Conservation (phyloP, 1,140 invertebrate species). For the Anthonomus grandis region DNA sequence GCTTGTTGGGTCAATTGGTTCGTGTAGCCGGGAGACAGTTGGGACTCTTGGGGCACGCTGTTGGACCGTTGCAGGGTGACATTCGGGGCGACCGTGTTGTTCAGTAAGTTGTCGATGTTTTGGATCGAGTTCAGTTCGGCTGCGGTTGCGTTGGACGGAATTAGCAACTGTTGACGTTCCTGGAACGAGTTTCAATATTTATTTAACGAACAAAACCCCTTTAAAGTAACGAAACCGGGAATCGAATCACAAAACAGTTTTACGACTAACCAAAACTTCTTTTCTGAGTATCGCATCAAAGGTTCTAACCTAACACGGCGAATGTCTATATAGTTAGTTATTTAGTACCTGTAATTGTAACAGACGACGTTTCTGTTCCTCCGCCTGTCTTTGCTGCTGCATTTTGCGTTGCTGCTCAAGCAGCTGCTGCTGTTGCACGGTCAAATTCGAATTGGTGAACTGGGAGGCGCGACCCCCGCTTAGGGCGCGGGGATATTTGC, state of each 20-base stretch:
- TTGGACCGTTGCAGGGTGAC: slow-evolving; percentile 66
- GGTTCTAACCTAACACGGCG: too few species aligned
- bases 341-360: slow-evolving; percentile 58
- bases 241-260: neutral
- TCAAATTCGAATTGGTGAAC: neutral
- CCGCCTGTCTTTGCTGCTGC: slow-evolving; percentile 44
- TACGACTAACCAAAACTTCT: neutral
- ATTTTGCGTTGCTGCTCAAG: slow-evolving; percentile 33
- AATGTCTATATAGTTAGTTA: too few species aligned
- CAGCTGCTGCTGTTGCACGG: slow-evolving; percentile 40
- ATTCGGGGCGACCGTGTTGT: slow-evolving; percentile 78
- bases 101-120: slow-evolving; percentile 74
- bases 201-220: too few species aligned
- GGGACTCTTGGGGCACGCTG: slow-evolving; percentile 68
- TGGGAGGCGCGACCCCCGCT: slow-evolving; percentile 9
- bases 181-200: slow-evolving; percentile 36
- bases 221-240: too few species aligned
- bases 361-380: slow-evolving; percentile 52
- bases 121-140: slow-evolving; percentile 59
- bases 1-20: slow-evolving; percentile 24
- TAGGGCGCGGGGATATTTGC: slow-evolving; percentile 20
- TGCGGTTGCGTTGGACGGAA: slow-evolving; percentile 62
- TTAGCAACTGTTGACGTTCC: slow-evolving; percentile 67
- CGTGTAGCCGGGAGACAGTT: slow-evolving; percentile 63
- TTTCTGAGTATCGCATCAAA: too few species aligned